Evolutionary conservation across 92 coral and sea anemone species (phyloP), one percentile per base, ranked within the genome.

Genomic region (Phenganax stokvisi): DNA sequence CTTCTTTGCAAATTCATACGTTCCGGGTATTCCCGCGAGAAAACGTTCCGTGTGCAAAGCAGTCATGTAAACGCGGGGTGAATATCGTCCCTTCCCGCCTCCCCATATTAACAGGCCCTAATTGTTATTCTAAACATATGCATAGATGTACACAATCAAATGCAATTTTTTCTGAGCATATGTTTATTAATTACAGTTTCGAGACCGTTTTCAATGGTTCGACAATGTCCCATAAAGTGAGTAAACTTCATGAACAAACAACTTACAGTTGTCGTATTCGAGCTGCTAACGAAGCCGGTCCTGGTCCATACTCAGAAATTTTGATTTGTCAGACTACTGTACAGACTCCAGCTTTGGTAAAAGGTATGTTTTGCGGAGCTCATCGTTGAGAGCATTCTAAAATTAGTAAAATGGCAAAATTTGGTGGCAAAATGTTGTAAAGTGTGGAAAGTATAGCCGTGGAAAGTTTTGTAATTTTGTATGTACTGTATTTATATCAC

Each of bases 251-350:
- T 55, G 98, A 94, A 86, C 86, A 92, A 84, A 89, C 92, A 62
- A 89, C 90, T 83, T 91, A 93, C 87, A 86, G 89, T 83, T 93
- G 89, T 75, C 93, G 96, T 72, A 89, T 93, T 76, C 96, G 92
- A 85, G 97, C 97, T 53, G 87, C 97, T 20, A 93, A 91, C 76
- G 97, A 93, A 15, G 97, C 97, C 62, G 97, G 97, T 57, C 84
- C 92, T 76, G 97, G 97, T 76, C 89, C 92, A 70, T 89, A 73
- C 73, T 93, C 97, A 20, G 92, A 94, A 37, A 77, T 87, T 51
- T 84, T 76, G 71, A 82, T 89, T 13, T 92, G 90, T 72, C 72
- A 63, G 56, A 94, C 98, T 20, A 81, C 91, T 61, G 89, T 90
- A 28, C 98, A 94, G 76, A 97, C 98, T 16, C 98, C 98, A 2